Evolutionary conservation across 1,140 invertebrate species (phyloP).

Genomic region (Ladona fulva): DNA sequence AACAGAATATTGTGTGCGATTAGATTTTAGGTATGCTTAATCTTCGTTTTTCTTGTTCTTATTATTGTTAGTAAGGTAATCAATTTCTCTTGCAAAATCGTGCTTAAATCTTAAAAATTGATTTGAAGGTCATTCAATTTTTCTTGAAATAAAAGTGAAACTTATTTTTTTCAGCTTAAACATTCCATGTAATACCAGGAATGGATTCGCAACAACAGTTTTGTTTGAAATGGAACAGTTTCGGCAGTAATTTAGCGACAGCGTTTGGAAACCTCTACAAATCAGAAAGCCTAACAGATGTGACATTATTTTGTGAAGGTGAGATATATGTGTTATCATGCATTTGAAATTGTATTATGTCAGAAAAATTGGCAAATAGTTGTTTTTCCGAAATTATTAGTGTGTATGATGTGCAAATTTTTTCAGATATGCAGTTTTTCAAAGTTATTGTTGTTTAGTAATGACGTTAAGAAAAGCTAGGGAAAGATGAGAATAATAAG

Average conservation of each 20-base stretch:
- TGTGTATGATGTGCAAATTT: no score
- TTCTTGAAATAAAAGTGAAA: neutral
- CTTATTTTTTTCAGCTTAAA: neutral
- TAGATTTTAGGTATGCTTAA: neutral
- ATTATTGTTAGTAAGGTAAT: neutral
- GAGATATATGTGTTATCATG: slow-evolving; percentile 32
- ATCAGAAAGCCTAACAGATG: slow-evolving; percentile 80
- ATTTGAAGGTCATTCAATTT: slow-evolving; percentile 1
- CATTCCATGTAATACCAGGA: slow-evolving; percentile 5
- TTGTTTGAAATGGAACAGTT: slow-evolving; percentile 87
- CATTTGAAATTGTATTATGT: neutral
- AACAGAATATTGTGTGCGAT: no score
- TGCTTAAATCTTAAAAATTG: neutral
- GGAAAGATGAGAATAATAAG: no score
- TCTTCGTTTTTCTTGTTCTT: neutral
- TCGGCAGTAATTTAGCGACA: slow-evolving; percentile 76
- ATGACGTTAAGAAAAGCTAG: no score
- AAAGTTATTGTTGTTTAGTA: no score
- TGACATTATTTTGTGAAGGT: slow-evolving; percentile 85
- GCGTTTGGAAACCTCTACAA: slow-evolving; percentile 81
- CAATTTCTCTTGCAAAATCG: neutral
- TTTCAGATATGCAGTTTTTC: no score
- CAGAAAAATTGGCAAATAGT: neutral
- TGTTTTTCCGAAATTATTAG: no score
- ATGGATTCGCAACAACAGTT: slow-evolving; percentile 85